These are phyloP conservation scores for Hydrolagus affinis DNA, from an alignment of 2,113 vertebrate species.

Conservation along the genomic window DNA sequence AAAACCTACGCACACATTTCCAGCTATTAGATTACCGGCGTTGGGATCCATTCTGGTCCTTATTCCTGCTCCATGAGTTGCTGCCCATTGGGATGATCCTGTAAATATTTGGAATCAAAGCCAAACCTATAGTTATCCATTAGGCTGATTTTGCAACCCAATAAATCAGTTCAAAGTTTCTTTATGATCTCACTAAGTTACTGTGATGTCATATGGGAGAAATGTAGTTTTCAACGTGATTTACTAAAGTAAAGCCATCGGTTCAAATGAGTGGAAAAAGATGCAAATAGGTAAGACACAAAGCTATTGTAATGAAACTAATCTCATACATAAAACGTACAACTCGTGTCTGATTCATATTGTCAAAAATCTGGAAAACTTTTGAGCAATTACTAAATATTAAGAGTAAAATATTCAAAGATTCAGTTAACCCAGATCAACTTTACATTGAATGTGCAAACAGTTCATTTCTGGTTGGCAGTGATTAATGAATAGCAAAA, in stretches of 20 bases:
- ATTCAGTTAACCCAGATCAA: too few relatives aligned
- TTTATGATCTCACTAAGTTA: conserved; percentile 28
- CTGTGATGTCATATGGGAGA: neutral
- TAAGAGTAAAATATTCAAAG: too few relatives aligned
- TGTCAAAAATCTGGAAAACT: too few relatives aligned
- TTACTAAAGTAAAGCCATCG: too few relatives aligned
- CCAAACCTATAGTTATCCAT: conserved; percentile 11
- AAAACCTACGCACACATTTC: neutral
- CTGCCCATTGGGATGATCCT: neutral
- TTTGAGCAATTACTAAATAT: too few relatives aligned
- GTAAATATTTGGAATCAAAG: neutral
- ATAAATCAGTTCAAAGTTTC: neutral
- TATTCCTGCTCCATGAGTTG: neutral
- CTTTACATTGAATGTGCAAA: too few relatives aligned
- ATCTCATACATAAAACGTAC: neutral
- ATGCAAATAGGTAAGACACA: neutral
- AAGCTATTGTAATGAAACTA: neutral
- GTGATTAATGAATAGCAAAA: too few relatives aligned
- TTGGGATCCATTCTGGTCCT: neutral
- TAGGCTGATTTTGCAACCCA: neutral
- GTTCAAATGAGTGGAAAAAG: too few relatives aligned
- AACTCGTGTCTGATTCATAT: neutral
- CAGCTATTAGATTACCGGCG: neutral
- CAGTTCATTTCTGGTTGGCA: too few relatives aligned
- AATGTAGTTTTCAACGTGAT: conserved; percentile 1